phyloP scores from a whole-genome alignment of 2,797 vertebrate genomes.

The Myripristis jacobus region DNA sequence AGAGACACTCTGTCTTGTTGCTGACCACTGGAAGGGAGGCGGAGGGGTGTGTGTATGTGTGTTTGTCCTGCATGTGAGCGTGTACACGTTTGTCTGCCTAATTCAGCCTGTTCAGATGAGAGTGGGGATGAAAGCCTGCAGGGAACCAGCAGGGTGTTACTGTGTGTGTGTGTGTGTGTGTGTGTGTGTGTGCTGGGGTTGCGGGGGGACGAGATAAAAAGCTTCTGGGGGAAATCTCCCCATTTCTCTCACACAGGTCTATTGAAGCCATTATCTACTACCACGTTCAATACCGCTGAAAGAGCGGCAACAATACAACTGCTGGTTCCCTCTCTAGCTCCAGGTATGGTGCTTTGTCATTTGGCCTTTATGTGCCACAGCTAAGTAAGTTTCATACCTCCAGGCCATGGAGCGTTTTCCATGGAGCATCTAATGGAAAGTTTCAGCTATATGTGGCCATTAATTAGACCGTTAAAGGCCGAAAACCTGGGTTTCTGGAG shows the following conservation, averaged over 20 bases:
- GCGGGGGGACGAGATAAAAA: slow-evolving; percentile 45
- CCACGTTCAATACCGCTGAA: slow-evolving; percentile 40
- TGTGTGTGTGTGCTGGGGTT: no score
- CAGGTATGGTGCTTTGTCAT: background rate
- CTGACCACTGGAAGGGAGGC: slow-evolving; percentile 44
- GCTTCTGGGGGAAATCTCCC: slow-evolving; percentile 39
- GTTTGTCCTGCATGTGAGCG: background rate
- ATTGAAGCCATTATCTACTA: slow-evolving; percentile 32
- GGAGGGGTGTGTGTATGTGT: background rate
- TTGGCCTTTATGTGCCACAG: slow-evolving; percentile 3
- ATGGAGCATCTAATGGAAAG: background rate
- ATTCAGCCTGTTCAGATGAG: slow-evolving; percentile 28
- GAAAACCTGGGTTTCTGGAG: background rate
- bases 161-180: no score
- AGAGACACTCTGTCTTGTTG: slow-evolving; percentile 68
- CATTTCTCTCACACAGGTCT: slow-evolving; percentile 31
- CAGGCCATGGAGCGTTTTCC: background rate
- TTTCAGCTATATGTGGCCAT: background rate
- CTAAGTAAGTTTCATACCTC: slow-evolving; percentile 26
- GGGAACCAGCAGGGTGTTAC: slow-evolving; percentile 24
- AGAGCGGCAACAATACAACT: slow-evolving; percentile 39
- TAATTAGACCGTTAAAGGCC: background rate
- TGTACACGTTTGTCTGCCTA: slow-evolving; percentile 16
- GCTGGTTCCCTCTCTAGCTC: slow-evolving; percentile 17
- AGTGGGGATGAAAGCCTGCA: slow-evolving; percentile 23